These are phyloP conservation scores for Larimichthys crocea DNA, from an alignment of 2,113 vertebrate species.

Conservation along the genomic window DNA sequence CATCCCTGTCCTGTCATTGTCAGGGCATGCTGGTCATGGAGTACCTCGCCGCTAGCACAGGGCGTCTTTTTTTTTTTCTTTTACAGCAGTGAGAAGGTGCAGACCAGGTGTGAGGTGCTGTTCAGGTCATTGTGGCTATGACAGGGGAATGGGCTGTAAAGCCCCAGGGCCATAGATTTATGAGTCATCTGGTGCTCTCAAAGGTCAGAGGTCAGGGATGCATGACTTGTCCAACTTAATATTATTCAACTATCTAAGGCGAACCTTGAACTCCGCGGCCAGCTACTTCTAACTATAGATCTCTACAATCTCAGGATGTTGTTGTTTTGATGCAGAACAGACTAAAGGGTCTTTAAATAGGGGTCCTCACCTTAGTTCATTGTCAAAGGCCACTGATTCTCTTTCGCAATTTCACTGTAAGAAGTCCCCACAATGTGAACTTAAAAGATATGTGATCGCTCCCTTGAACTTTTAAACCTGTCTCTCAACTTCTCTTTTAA, in stretches of 20 bases:
- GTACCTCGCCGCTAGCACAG: constrained; percentile 50
- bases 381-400: constrained; percentile 22
- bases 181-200: constrained; percentile 75
- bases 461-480: constrained; percentile 4
- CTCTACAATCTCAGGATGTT: neutral
- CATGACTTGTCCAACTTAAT: constrained; percentile 77
- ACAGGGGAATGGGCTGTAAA: constrained; percentile 76
- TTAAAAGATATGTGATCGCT: neutral
- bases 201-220: constrained; percentile 82
- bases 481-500: neutral
- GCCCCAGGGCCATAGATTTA: constrained; percentile 77
- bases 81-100: constrained; percentile 78
- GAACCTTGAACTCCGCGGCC: constrained; percentile 78
- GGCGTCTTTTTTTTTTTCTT: constrained; percentile 51
- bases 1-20: constrained; percentile 70
- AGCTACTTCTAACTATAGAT: constrained; percentile 62
- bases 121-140: constrained; percentile 81
- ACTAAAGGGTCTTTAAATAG: constrained; percentile 18
- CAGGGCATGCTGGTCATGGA: constrained; percentile 67
- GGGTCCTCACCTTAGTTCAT: constrained; percentile 20
- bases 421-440: constrained; percentile 21
- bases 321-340: neutral
- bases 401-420: neutral
- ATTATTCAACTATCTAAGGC: constrained; percentile 74
- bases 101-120: constrained; percentile 87